Percentiles rank a stretch among this genome's conserved stretches.
Evolutionary conservation across 2,888 invertebrate genomes (phyloP).

Genomic region (Notodonta ziczac): DNA sequence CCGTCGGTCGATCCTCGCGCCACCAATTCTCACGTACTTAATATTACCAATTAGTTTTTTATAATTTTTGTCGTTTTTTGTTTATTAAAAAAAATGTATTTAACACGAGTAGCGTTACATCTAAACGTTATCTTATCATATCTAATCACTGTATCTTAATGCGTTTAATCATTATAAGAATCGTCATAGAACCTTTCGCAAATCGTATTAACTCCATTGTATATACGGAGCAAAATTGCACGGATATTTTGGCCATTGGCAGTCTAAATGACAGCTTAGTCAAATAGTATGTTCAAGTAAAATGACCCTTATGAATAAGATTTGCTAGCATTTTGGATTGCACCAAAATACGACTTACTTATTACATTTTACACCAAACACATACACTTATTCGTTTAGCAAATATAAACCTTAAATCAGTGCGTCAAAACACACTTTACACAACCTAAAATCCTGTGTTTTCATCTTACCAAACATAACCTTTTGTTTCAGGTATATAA

Average conservation of each 20-base stretch:
- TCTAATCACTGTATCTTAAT: slow-evolving; percentile 47
- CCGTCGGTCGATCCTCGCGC: slow-evolving; percentile 17
- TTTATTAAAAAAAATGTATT: slow-evolving; percentile 32
- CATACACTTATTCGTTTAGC: background rate
- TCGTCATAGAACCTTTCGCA: slow-evolving; percentile 12
- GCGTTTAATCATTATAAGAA: slow-evolving; percentile 40
- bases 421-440: background rate
- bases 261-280: background rate
- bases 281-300: too few species aligned
- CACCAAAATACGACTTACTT: background rate
- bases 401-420: background rate
- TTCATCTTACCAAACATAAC: background rate
- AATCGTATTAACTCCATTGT: slow-evolving; percentile 32
- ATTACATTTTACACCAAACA: too few species aligned
- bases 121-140: slow-evolving; percentile 11
- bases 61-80: slow-evolving; percentile 47
- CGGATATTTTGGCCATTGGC: slow-evolving; percentile 20
- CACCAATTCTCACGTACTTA: slow-evolving; percentile 50
- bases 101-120: slow-evolving; percentile 40
- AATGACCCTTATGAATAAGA: too few species aligned
- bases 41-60: slow-evolving; percentile 49
- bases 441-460: background rate
- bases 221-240: background rate
- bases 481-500: background rate
- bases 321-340: background rate